A percentile compares a stretch with the other conserved stretches of the same genome.
Evolutionary conservation across 2,888 invertebrate genomes (phyloP).

Genomic region (Cistogaster globosa): DNA sequence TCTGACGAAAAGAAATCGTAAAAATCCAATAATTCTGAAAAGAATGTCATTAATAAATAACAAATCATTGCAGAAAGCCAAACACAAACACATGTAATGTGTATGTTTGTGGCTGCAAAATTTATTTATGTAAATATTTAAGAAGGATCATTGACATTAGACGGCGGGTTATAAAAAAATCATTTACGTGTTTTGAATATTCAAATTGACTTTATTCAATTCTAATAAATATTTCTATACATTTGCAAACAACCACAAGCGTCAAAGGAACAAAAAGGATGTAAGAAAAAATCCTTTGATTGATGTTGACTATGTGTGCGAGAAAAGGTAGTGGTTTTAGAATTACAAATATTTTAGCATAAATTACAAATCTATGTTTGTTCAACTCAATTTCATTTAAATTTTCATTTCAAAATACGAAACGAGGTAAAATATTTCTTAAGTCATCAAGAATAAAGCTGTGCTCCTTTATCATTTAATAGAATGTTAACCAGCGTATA

Average conservation of each 20-base stretch:
- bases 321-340: slow-evolving; percentile 8
- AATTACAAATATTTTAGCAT: slow-evolving; percentile 21
- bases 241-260: neutral
- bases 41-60: neutral
- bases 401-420: neutral
- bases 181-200: slow-evolving; percentile 57
- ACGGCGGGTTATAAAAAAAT: slow-evolving; percentile 24
- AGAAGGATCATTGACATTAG: slow-evolving; percentile 49
- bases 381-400: neutral
- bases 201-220: slow-evolving; percentile 44
- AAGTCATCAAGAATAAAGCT: too few relatives aligned
- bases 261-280: slow-evolving; percentile 16
- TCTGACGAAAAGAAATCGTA: neutral
- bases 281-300: slow-evolving; percentile 23
- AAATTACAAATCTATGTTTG: neutral
- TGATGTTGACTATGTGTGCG: neutral
- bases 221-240: slow-evolving; percentile 17
- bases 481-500: neutral
- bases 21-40: neutral
- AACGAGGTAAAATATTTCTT: neutral
- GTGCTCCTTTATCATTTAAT: neutral
- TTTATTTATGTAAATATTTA: slow-evolving; percentile 44
- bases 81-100: neutral
- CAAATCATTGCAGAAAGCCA: neutral
- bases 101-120: neutral